These are phyloP conservation scores for Chelon auratus DNA, from an alignment of 2,797 vertebrate species.

Conservation along the genomic window DNA sequence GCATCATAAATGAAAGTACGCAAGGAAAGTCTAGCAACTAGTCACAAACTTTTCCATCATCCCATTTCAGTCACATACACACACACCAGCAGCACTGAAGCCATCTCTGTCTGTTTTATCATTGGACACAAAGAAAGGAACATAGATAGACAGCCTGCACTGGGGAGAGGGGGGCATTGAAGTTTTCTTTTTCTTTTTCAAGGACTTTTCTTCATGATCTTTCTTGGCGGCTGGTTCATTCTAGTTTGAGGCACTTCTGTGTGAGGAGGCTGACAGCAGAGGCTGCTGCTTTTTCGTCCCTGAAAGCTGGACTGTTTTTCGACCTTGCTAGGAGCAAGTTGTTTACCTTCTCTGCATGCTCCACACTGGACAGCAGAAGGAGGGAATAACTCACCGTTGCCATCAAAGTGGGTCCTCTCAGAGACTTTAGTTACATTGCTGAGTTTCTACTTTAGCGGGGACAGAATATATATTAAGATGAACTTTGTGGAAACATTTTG, in stretches of 20 bases:
- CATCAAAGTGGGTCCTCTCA: neutral
- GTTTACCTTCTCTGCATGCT: conserved; percentile 47
- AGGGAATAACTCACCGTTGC: conserved; percentile 10
- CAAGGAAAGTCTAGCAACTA: neutral
- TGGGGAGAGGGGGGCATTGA: neutral
- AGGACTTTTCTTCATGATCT: conserved; percentile 44
- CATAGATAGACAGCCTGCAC: conserved; percentile 37
- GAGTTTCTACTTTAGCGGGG: neutral
- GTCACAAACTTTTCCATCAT: conserved; percentile 1
- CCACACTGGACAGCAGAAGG: conserved; percentile 28
- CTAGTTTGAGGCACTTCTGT: conserved; percentile 52
- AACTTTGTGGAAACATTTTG: conserved; percentile 6
- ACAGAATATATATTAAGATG: conserved; percentile 2
- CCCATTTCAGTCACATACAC: neutral
- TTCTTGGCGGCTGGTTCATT: conserved; percentile 47
- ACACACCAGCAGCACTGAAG: conserved; percentile 26
- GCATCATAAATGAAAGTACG: conserved; percentile 1
- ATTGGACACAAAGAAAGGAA: conserved; percentile 38
- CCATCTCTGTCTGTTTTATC: conserved; percentile 36
- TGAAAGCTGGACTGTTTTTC: conserved; percentile 40
- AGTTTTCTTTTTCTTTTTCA: conserved; percentile 13
- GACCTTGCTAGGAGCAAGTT: conserved; percentile 57
- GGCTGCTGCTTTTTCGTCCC: conserved; percentile 39
- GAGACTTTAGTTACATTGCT: conserved; percentile 17
- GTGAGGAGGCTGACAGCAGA: conserved; percentile 33